A percentile compares a stretch with the other conserved stretches of the same genome.
Conservation (phyloP, 1,140 invertebrate species). For the Orchestia grillus region DNA sequence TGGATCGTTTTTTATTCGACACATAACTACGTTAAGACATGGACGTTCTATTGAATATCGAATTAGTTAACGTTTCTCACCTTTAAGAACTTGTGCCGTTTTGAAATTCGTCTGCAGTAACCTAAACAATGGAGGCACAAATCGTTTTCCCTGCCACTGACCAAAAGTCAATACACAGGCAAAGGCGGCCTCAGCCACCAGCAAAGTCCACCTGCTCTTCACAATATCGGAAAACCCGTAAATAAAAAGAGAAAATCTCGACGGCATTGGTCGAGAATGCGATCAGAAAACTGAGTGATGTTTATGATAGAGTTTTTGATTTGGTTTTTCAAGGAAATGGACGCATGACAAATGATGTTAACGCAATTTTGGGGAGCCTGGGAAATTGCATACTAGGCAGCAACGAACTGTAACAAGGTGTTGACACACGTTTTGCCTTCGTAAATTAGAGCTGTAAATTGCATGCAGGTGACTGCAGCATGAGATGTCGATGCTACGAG, state of each 20-base stretch:
- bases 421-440: neutral
- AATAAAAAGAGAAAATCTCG: neutral
- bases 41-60: neutral
- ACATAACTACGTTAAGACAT: neutral
- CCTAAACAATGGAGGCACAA: neutral
- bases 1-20: neutral
- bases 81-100: neutral
- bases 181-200: neutral
- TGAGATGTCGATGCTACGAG: too few relatives aligned
- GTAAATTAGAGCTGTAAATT: neutral
- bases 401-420: neutral
- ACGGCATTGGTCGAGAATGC: neutral
- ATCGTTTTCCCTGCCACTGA: neutral
- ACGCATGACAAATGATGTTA: neutral
- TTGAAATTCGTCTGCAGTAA: neutral
- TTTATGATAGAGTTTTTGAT: neutral
- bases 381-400: neutral
- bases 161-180: neutral
- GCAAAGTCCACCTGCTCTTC: neutral
- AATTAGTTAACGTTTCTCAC: neutral
- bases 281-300: neutral
- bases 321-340: neutral
- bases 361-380: neutral
- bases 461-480: too few relatives aligned
- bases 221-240: neutral